Base-by-base conservation (phyloP, 2,797 vertebrate species). In the Perodicticus potto region DNA sequence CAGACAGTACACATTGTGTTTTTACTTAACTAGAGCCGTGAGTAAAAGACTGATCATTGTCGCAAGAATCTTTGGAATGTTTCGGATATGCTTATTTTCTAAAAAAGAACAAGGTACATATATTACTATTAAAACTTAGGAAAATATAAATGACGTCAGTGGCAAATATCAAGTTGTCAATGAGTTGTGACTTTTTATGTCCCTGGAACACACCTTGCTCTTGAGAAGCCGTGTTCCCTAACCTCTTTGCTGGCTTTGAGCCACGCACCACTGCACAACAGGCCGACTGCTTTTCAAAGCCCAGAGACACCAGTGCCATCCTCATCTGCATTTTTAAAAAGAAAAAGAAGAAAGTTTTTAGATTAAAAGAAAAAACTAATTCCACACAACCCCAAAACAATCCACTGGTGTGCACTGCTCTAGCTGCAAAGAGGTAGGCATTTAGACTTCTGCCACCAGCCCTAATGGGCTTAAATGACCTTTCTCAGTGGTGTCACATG, bases 261-360 rank as follows among this genome's bases (percentile, higher is more conserved):
- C 20, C 78, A 49, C 0, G 1, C 32, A 55, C 12, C 27, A 22
- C 22, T 55, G 72, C 45, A 23, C 76, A 45, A 34, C 7, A 63
- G 9, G 16, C 49, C 49, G 1, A n/a, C 55, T 76, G 53, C 40
- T 83, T 59, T 70, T 73, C 49, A 72, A 82, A 93, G 53, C 27
- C 37, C 29, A 2, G 76, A 77, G 29, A 74, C 5, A 40, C 37
- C 55, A 32, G 1, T 34, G 55, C 17, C 63, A 49, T 27, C 85
- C 49, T 63, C 43, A 86, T 55, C 95, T 93, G 69, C 82, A 91
- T 83, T 92, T 92, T 86, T 37, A 11, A 77, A 94, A 78, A 65
- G 34, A 86, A 61, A 67, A 55, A 77, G 29, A 89, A 53, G 20
- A 63, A 53, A 77, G 7, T 2, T 65, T 96, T 94, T 59, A 84